Evolutionary conservation across 2,113 vertebrate species (phyloP).

Genomic region (Phalacrocorax brasilianus): DNA sequence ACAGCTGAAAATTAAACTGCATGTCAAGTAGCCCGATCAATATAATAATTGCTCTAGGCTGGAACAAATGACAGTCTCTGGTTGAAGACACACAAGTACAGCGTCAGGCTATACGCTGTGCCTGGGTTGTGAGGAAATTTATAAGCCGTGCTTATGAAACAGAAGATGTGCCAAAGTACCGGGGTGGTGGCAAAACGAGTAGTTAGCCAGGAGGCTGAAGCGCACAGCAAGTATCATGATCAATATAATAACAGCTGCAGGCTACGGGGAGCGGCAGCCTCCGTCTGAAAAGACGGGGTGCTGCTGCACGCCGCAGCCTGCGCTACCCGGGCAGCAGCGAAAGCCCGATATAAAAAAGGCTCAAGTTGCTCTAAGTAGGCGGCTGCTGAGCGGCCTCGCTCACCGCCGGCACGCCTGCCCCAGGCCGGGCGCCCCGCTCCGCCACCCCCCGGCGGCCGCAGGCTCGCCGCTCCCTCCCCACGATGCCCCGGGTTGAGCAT

Average conservation of each 20-base stretch:
- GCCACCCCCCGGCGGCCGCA: background rate
- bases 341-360: background rate
- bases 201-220: background rate
- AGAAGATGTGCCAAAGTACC: background rate
- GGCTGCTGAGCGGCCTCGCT: background rate
- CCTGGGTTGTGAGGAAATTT: background rate
- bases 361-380: background rate
- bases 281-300: background rate
- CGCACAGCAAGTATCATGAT: background rate
- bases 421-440: background rate
- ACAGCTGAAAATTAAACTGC: constrained; percentile 58
- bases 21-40: constrained; percentile 42
- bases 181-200: background rate
- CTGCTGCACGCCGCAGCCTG: background rate
- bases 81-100: background rate
- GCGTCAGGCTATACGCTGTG: background rate
- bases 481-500: background rate
- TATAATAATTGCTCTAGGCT: constrained; percentile 46
- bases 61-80: constrained; percentile 28
- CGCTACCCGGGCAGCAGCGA: background rate
- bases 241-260: background rate
- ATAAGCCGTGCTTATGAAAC: background rate
- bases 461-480: background rate
- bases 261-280: background rate
- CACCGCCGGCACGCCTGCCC: background rate